These are phyloP conservation scores for Eilema depressum DNA, from an alignment of 2,888 invertebrate species.

Conservation along the genomic window DNA sequence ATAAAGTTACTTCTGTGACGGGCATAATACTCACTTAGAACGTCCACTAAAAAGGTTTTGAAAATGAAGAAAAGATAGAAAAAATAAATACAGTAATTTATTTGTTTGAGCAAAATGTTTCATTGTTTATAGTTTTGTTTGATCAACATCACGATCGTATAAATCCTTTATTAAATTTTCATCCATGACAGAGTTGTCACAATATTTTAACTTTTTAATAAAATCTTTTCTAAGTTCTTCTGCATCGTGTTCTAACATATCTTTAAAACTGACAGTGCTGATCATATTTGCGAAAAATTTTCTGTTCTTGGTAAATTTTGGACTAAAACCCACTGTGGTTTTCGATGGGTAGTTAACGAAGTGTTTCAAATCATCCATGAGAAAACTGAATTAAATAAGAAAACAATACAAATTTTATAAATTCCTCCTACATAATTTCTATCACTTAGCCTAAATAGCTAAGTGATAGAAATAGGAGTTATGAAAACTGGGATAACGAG, in stretches of 20 bases:
- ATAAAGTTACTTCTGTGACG: too few species aligned
- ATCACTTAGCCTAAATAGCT: not conserved
- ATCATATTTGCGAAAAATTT: conserved; percentile 79
- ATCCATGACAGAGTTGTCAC: conserved; percentile 67
- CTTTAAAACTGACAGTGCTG: conserved; percentile 64
- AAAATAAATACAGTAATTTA: not conserved
- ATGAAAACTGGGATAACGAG: too few species aligned
- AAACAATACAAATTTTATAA: not conserved
- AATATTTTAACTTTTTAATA: conserved; percentile 71
- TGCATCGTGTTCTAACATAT: conserved; percentile 66
- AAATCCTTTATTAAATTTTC: conserved; percentile 60
- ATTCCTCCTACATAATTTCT: not conserved
- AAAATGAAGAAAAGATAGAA: not conserved
- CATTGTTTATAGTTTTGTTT: conserved; percentile 52
- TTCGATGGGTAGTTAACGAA: conserved; percentile 70
- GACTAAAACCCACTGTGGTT: conserved; percentile 75
- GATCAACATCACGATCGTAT: conserved; percentile 71
- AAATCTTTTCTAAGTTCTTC: conserved; percentile 56
- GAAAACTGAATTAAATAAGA: conserved; percentile 58
- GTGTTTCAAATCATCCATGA: conserved; percentile 64
- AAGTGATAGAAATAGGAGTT: too few species aligned
- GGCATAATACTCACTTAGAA: too few species aligned
- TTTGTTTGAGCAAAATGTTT: not conserved
- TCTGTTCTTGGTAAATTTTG: conserved; percentile 71
- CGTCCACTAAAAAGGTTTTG: not conserved